Evolutionary conservation across 2,797 vertebrate genomes (phyloP).

Genomic region (Liasis olivaceus): DNA sequence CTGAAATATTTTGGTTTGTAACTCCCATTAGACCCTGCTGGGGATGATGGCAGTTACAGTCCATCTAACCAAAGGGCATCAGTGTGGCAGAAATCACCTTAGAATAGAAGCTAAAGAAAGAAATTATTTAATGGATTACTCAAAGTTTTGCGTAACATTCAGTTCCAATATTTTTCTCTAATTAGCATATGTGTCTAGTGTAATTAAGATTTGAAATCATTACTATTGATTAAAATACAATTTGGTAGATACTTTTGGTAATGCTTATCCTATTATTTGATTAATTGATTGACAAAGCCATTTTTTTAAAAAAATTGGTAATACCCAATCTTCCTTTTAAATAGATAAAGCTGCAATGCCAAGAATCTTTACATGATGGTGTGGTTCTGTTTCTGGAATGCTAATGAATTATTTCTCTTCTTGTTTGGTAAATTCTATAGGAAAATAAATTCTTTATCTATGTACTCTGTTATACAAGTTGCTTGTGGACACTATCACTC

Average conservation of each 20-base stretch:
- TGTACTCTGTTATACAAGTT: constrained; percentile 65
- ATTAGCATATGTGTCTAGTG: not conserved
- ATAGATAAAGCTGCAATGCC: not conserved
- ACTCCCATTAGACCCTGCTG: not conserved
- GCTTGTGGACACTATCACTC: constrained; percentile 69
- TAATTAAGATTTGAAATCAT: not conserved
- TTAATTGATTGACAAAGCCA: not conserved
- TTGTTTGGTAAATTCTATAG: constrained; percentile 45
- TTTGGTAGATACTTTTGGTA: not conserved
- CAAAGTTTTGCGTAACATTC: not conserved
- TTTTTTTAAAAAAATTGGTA: not conserved
- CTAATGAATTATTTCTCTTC: not conserved
- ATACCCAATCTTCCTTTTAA: not conserved
- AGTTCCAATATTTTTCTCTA: not conserved
- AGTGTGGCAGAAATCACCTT: not conserved
- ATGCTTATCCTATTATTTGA: not conserved
- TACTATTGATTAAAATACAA: not conserved
- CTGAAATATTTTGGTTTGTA: not conserved
- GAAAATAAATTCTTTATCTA: constrained; percentile 46
- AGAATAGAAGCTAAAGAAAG: not conserved
- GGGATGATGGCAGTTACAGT: not conserved
- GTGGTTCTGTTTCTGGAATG: not conserved
- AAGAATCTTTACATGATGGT: not conserved
- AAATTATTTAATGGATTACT: not conserved
- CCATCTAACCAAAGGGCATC: not conserved